These are phyloP conservation scores for Anodontia alba DNA, from an alignment of 2,888 invertebrate genomes.

Conservation along the genomic window DNA sequence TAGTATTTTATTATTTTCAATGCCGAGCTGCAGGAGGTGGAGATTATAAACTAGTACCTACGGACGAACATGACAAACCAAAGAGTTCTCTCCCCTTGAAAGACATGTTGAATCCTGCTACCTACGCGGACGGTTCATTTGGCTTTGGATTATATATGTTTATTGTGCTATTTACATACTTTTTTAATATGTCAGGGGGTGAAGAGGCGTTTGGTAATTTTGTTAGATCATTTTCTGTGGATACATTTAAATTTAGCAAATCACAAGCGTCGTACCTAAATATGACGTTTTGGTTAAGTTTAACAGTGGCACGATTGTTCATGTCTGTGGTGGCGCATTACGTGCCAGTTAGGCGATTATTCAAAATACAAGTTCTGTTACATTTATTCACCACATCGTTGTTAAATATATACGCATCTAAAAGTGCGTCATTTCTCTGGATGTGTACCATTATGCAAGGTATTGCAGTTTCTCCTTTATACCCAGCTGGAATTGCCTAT, in stretches of 20 bases:
- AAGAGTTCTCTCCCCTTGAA: not conserved
- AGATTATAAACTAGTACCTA: slow-evolving; percentile 26
- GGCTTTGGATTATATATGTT: slow-evolving; percentile 31
- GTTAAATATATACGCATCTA: slow-evolving; percentile 23
- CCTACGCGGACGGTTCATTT: slow-evolving; percentile 35
- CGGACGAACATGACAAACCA: not conserved
- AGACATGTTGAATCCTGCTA: slow-evolving; percentile 41
- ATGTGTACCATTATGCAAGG: slow-evolving; percentile 27
- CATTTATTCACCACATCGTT: slow-evolving; percentile 17
- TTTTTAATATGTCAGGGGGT: slow-evolving; percentile 20
- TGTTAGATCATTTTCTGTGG: slow-evolving; percentile 41
- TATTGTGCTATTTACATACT: slow-evolving; percentile 24
- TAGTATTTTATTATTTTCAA: no score
- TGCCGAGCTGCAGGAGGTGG: no score
- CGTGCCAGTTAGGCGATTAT: slow-evolving; percentile 10
- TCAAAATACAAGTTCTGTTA: slow-evolving; percentile 3
- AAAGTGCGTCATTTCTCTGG: slow-evolving; percentile 27
- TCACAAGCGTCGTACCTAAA: slow-evolving; percentile 35
- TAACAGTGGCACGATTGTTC: slow-evolving; percentile 25
- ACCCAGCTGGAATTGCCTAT: slow-evolving; percentile 32
- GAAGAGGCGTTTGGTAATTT: slow-evolving; percentile 37
- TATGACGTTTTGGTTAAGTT: slow-evolving; percentile 34
- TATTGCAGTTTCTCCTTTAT: slow-evolving; percentile 26
- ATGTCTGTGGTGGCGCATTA: not conserved
- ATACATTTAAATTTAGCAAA: slow-evolving; percentile 29